Evolutionary conservation across 2,797 vertebrate genomes (phyloP).

Genomic region (Otus scops): DNA sequence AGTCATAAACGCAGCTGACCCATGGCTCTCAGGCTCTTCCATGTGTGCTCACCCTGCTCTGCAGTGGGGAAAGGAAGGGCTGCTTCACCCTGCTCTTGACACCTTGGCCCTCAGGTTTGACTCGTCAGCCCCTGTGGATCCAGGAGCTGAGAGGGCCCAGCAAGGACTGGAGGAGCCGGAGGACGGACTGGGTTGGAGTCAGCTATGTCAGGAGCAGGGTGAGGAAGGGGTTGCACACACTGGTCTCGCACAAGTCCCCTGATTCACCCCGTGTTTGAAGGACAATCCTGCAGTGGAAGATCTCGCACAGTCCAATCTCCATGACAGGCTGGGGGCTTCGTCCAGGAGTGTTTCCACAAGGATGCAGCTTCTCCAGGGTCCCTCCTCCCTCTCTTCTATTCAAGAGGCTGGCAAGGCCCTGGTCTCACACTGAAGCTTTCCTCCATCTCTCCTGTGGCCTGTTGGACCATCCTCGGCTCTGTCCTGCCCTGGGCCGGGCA

Average conservation of each 20-base stretch:
- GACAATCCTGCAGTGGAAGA: not conserved
- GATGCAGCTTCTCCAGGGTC: not conserved
- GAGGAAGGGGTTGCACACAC: not conserved
- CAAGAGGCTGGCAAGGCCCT: not conserved
- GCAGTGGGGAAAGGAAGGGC: not conserved
- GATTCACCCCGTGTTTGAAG: not conserved
- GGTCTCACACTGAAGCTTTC: not conserved
- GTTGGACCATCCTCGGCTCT: not conserved
- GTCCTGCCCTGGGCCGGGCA: not conserved
- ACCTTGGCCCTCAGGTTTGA: not conserved
- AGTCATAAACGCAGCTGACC: not conserved
- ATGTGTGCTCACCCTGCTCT: not conserved
- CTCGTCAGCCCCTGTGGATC: rapidly evolving
- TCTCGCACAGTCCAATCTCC: not conserved
- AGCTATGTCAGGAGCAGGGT: not conserved
- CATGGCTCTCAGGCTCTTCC: not conserved
- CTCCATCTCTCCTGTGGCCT: not conserved
- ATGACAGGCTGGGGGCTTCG: not conserved
- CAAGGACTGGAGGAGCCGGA: not conserved
- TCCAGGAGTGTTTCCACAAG: not conserved
- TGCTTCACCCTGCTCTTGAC: not conserved
- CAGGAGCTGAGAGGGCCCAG: not conserved
- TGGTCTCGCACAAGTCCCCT: not conserved
- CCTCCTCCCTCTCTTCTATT: not conserved
- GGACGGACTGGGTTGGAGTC: not conserved